Conservation (phyloP, 2,888 invertebrate species). For the Perizoma affinitatum region DNA sequence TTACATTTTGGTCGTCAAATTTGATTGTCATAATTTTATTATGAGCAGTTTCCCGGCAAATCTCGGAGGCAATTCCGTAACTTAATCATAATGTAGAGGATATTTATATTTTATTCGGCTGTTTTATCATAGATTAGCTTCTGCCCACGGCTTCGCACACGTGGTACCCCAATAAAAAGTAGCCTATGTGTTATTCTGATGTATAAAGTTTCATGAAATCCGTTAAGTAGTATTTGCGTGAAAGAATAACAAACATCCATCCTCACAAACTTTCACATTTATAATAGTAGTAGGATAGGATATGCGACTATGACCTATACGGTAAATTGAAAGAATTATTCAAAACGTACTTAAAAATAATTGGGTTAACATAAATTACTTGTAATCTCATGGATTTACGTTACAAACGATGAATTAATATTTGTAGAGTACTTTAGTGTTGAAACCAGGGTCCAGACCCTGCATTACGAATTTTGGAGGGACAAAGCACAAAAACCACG, state of each 20-base stretch:
- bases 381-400: conserved; percentile 11
- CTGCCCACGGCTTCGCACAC: too few relatives aligned
- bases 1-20: conserved; percentile 67
- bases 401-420: conserved; percentile 18
- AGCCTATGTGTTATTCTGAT: too few relatives aligned
- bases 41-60: conserved; percentile 49
- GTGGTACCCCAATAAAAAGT: too few relatives aligned
- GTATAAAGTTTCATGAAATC: too few relatives aligned
- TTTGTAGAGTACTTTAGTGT: conserved; percentile 23
- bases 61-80: conserved; percentile 53
- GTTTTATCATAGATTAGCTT: conserved; percentile 17
- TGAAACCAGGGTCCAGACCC: conserved; percentile 21
- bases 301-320: background rate
- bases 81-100: conserved; percentile 42
- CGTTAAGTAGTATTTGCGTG: too few relatives aligned
- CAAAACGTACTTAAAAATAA: too few relatives aligned
- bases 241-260: too few relatives aligned
- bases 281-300: too few relatives aligned
- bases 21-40: conserved; percentile 76
- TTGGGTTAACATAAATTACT: conserved; percentile 1
- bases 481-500: conserved; percentile 62
- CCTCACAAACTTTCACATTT: too few relatives aligned
- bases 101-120: conserved; percentile 32
- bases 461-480: conserved; percentile 22
- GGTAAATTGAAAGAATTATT: background rate